Evolutionary conservation across 2,797 vertebrate genomes (phyloP), one percentile per base, ranked within the genome.

Genomic region (Xyrichtys novacula): DNA sequence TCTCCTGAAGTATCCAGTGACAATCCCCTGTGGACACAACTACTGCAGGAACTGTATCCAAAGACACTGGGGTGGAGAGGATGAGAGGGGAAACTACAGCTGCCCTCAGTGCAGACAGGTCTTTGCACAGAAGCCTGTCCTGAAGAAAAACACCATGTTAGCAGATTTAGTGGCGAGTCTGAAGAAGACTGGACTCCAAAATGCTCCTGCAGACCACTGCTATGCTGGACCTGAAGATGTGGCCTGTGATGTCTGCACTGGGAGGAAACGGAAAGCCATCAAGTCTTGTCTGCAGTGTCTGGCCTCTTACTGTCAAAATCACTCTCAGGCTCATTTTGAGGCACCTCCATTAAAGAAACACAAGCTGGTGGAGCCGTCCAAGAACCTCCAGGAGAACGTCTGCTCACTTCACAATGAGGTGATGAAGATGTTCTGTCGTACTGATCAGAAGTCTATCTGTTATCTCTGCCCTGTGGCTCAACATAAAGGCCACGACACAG

Each of bases 141-240:
- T 49, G 9, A 5, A 3, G 17, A 49, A 49, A 31, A 49, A 19
- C 47, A 49, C 47, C 17, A 42, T 63, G 48, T 32, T 63, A 43
- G 48, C 48, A 53, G 48, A 9, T 40, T 52, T 63, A 29, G 48
- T 63, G 61, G 38, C 42, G 48, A 40, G 54, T 19, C 62, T 53
- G 50, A 53, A 34, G 31, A 34, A 34, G n/a, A n/a, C n/a, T n/a
- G n/a, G n/a, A n/a, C n/a, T n/a, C n/a, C n/a, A n/a, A n/a, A n/a
- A n/a, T n/a, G n/a, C n/a, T n/a, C n/a, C n/a, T n/a, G n/a, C n/a
- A n/a, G n/a, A n/a, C n/a, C n/a, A n/a, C n/a, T n/a, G n/a, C n/a
- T n/a, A n/a, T n/a, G n/a, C n/a, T n/a, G n/a, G n/a, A n/a, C n/a
- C n/a, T n/a, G n/a, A n/a, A n/a, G n/a, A n/a, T n/a, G n/a, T n/a